Evolutionary conservation across 2,797 vertebrate genomes (phyloP).

Genomic region (Acanthurus leucopareius): DNA sequence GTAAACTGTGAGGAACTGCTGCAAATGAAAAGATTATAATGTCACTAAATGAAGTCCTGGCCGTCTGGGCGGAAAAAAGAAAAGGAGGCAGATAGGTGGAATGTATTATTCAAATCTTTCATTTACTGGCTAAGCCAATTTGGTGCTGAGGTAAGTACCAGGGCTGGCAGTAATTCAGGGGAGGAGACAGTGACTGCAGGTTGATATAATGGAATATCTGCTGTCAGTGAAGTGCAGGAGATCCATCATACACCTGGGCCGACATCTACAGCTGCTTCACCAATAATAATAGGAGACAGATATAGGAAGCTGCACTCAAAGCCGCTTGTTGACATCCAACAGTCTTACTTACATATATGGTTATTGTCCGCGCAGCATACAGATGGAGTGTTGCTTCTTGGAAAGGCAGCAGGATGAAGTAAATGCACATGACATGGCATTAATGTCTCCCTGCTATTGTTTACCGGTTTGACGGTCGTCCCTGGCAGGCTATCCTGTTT

Average conservation of each 20-base stretch:
- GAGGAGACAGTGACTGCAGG: conserved; percentile 73
- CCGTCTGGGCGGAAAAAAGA: conserved; percentile 57
- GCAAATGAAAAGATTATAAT: conserved; percentile 75
- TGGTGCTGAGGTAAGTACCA: conserved; percentile 78
- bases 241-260: conserved; percentile 72
- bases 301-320: conserved; percentile 26
- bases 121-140: conserved; percentile 87
- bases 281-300: conserved; percentile 40
- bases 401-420: conserved; percentile 7
- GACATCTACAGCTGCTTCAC: conserved; percentile 61
- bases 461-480: neutral
- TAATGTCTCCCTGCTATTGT: conserved; percentile 9
- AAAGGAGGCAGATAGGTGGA: conserved; percentile 75
- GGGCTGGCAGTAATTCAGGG: conserved; percentile 78
- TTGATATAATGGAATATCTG: conserved; percentile 82
- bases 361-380: conserved; percentile 25
- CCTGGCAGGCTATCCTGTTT: neutral
- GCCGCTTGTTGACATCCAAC: conserved; percentile 45
- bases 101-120: conserved; percentile 87
- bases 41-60: conserved; percentile 69
- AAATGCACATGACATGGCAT: conserved; percentile 10
- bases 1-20: conserved; percentile 58
- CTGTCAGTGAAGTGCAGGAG: conserved; percentile 76
- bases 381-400: conserved; percentile 22
- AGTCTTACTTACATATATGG: conserved; percentile 28